These are phyloP conservation scores for Tipula confusa DNA, from an alignment of 2,888 invertebrate genomes.

Conservation along the genomic window DNA sequence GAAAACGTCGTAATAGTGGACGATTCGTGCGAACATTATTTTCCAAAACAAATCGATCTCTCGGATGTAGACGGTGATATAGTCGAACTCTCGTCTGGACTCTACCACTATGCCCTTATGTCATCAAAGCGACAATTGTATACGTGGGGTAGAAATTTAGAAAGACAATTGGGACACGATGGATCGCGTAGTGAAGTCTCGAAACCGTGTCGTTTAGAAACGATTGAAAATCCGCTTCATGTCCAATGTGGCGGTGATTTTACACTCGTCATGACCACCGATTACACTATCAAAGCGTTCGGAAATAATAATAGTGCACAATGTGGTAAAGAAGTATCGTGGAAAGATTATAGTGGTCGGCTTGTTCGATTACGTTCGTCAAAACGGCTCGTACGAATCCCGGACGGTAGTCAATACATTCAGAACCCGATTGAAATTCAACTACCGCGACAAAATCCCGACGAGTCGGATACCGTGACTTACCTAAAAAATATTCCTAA, in stretches of 20 bases:
- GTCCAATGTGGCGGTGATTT: conserved; percentile 51
- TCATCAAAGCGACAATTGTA: conserved; percentile 68
- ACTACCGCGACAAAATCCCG: conserved; percentile 46
- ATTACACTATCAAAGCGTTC: conserved; percentile 48
- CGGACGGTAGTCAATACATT: conserved; percentile 46
- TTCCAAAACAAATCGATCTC: conserved; percentile 60
- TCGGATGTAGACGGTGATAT: conserved; percentile 56
- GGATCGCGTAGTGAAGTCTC: conserved; percentile 46
- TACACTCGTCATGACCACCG: conserved; percentile 48
- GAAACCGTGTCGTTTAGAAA: conserved; percentile 46
- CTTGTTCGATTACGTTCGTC: conserved; percentile 48
- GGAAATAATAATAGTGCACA: conserved; percentile 50
- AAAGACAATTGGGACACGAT: conserved; percentile 74
- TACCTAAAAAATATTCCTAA: conserved; percentile 48
- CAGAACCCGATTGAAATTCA: conserved; percentile 47
- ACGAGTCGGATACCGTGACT: conserved; percentile 46
- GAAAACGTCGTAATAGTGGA: conserved; percentile 39
- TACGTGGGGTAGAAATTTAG: conserved; percentile 84
- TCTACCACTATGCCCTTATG: conserved; percentile 75
- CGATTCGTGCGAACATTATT: conserved; percentile 52
- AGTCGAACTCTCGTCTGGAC: conserved; percentile 61
- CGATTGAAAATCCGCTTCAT: conserved; percentile 46
- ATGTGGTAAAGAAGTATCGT: conserved; percentile 47
- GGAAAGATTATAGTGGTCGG: conserved; percentile 45
- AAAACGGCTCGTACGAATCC: conserved; percentile 48